Base-by-base conservation (phyloP, 2,888 invertebrate species). In the Autographa gamma region DNA sequence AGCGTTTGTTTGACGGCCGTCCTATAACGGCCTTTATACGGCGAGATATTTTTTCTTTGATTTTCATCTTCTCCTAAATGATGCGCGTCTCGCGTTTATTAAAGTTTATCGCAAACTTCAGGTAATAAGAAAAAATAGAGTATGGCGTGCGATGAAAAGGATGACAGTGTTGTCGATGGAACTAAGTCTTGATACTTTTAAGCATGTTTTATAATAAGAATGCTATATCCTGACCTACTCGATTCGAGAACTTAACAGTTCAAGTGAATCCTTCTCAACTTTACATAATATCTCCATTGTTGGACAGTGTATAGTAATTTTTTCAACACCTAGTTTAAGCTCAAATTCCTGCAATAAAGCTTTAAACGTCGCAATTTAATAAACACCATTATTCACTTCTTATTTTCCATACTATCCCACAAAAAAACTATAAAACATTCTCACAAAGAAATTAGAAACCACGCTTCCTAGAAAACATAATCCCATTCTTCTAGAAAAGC, bases 1-100 rank as follows among this genome's bases (percentile, higher is more conserved):
- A 91, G 93, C 94, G 93, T 92, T 93, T 93, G 93, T 93, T 92
- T 93, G 93, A 91, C 91, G 92, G 88, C 81, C 88, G 88, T 88
- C 92, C 84, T 85, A 85, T 85, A 81, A 76, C 86, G 81, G 79
- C 82, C 81, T 86, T 88, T 88, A 87, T 88, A 85, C 80, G 79
- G 71, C 34, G 82, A 69, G 77, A 79, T 84, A 82, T 83, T 83
- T 80, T 83, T 82, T 77, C 82, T 82, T 82, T 79, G 84, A 83
- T 82, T 81, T 81, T 75, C 74, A 84, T 80, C 68, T 71, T 69
- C 67, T 72, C 56, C 48, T 74, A 80, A 84, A 80, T 79, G 82
- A 82, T 69, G 76, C 76, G 76, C 74, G 63, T 61, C 63, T 78
- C 73, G 72, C 71, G 61, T 82, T 84, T 82, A 84, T 83, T 81